Evolutionary conservation across 1,140 invertebrate species (phyloP), one percentile per base, ranked within the genome.

Genomic region (Venustaconcha ellipsiformis): DNA sequence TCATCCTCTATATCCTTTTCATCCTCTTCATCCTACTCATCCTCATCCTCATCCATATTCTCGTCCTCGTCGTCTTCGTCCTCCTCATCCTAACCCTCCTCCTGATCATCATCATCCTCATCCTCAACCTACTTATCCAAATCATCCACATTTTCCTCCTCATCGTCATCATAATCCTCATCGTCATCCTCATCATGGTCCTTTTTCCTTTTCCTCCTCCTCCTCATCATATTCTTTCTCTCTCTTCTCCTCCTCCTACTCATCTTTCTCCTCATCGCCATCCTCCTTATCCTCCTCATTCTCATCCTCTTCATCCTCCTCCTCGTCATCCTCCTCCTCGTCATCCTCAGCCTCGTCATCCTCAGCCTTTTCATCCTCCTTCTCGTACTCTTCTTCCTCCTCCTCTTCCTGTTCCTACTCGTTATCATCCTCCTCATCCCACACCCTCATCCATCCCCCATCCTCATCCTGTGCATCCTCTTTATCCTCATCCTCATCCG

Each of bases 401-500:
- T 59, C 58, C 14, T 59, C 58, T n/a, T 59, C n/a, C 58, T 59
- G n/a, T n/a, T n/a, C 58, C 58, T 59, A 15, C 58, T 59, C n/a
- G 14, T 59, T n/a, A n/a, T n/a, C n/a, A 14, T n/a, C n/a, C 58
- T n/a, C 14, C 58, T 59, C 58, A 59, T 59, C 58, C 58, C 14
- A 15, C 58, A 15, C 58, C n/a, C 58, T 59, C n/a, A 14, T 14
- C n/a, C 58, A 59, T 59, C 58, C 58, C 14, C 58, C 58, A 59
- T 59, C 70, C 14, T 69, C 67, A 69, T 69, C 72, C 48, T 70
- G 23, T 48, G 30, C 68, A 48, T 57, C 65, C 37, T 72, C 66
- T 26, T 30, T 65, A 74, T 72, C 72, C 71, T 73, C 72, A 73
- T 73, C 72, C 71, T 73, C 72, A 73, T 73, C 72, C 71, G 71